Evolutionary conservation across 2,888 invertebrate genomes (phyloP), one percentile per base, ranked within the genome.

Genomic region (Seira sanloemensis): DNA sequence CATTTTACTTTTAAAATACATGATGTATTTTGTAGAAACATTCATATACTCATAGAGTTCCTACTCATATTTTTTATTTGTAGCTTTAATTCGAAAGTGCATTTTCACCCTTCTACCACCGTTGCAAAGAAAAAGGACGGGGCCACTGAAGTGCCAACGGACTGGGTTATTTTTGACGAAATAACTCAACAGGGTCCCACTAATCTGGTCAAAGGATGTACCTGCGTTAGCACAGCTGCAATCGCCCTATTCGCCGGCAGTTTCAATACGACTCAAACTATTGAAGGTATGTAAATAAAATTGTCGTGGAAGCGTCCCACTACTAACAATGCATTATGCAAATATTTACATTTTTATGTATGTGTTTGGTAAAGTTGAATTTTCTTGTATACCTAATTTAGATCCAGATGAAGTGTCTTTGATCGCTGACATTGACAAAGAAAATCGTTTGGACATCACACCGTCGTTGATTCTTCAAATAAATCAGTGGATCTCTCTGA

Each of bases 91-190:
- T 93, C 92, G 58, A 93, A 93, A 89, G 93, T 94, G 0, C 91
- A 92, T 18, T 92, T 97, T 92, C 91, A 95, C 92, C 91, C 92
- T 90, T 91, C 94, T 85, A 94, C 94, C 85, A 92, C 94, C 87
- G 90, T 96, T 1, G 46, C 73, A 2, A 86, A 68, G 23, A 76
- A 65, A 62, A 74, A 81, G 18, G 46, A 26, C 9, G 75, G n/a
- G 7, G n/a, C 66, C 90, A 90, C 62, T 2, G 68, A 67, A 9
- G 90, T 96, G 72, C 94, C 95, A 0, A 94, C 94, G 12, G 95
- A 97, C 90, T 98, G 97, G 97, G 91, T 97, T 18, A 93, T 96
- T 12, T 98, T 95, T 90, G 97, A 97, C 90, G 97, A 97, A 91
- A 95, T 97, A 91, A 94, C 94, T 0, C 94, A 95, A 66, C 92